Conservation (phyloP, 2,797 vertebrate genomes). For the Pseudopleuronectes americanus region DNA sequence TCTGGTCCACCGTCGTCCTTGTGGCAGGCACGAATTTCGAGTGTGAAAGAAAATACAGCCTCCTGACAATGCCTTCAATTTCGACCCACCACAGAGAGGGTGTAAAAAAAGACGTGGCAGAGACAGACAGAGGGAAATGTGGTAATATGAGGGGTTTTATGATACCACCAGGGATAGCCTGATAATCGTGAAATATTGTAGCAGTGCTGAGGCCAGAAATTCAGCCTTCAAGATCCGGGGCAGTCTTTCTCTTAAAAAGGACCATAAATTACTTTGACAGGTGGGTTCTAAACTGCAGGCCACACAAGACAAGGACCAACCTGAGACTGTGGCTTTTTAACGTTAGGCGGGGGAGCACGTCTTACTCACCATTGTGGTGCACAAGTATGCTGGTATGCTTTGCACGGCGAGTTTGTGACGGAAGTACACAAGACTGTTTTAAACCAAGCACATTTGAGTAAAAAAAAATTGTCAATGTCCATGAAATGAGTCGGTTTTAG, state of each 20-base stretch:
- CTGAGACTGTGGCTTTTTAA: constrained; percentile 50
- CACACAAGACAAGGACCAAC: constrained; percentile 66
- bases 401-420: background rate
- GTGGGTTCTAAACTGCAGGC: constrained; percentile 68
- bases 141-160: constrained; percentile 85
- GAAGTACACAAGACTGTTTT: background rate
- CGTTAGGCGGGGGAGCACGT: constrained; percentile 20
- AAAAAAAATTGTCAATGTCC: background rate
- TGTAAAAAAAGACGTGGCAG: constrained; percentile 58
- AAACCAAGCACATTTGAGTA: background rate
- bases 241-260: constrained; percentile 76
- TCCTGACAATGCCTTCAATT: constrained; percentile 58
- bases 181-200: constrained; percentile 84
- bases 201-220: constrained; percentile 74
- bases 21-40: constrained; percentile 45
- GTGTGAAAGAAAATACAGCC: constrained; percentile 63
- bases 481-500: background rate
- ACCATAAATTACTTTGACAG: constrained; percentile 81
- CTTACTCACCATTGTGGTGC: constrained; percentile 51
- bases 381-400: background rate
- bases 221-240: constrained; percentile 73
- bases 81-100: constrained; percentile 73
- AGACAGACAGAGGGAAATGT: constrained; percentile 67
- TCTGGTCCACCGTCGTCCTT: constrained; percentile 2
- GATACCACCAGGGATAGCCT: constrained; percentile 75